Percentiles rank a stretch among this genome's conserved stretches.
phyloP scores from a whole-genome alignment of 1,140 invertebrate species.

The Araneus ventricosus region DNA sequence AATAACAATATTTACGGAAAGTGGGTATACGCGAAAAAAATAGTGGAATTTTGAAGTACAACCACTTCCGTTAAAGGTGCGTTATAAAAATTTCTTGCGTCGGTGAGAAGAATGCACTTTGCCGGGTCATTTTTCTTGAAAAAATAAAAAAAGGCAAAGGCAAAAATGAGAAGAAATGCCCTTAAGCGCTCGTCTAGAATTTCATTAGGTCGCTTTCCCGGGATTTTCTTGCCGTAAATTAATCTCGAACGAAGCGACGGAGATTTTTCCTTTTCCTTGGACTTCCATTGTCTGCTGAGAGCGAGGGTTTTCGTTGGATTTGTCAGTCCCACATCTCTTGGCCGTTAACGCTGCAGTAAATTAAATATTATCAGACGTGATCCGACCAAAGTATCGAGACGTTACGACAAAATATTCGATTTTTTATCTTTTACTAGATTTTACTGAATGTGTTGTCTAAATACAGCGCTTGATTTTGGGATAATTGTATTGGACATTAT shows the following conservation, averaged over 20 bases:
- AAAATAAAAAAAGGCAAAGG: neutral
- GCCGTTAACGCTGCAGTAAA: neutral
- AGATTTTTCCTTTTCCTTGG: neutral
- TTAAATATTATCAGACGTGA: neutral
- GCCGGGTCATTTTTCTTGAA: neutral
- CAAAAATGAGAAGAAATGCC: slow-evolving; percentile 33
- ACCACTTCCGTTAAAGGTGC: neutral
- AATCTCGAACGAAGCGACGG: neutral
- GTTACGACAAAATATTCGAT: neutral
- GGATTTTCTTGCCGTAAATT: slow-evolving; percentile 44
- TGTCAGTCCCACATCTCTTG: neutral
- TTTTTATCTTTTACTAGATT: neutral
- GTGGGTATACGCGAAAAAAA: neutral
- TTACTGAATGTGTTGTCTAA: neutral
- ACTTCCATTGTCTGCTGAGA: neutral
- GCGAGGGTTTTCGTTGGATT: neutral
- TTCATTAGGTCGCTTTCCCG: slow-evolving; percentile 46
- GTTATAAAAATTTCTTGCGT: neutral
- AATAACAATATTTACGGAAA: neutral
- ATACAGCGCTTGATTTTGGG: neutral
- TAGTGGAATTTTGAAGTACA: neutral
- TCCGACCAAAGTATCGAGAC: neutral
- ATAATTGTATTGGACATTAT: neutral
- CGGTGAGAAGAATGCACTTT: neutral
- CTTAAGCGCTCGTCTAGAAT: neutral